These are phyloP conservation scores for Eulemur coronatus DNA, from an alignment of 2,797 vertebrate species.

Conservation along the genomic window DNA sequence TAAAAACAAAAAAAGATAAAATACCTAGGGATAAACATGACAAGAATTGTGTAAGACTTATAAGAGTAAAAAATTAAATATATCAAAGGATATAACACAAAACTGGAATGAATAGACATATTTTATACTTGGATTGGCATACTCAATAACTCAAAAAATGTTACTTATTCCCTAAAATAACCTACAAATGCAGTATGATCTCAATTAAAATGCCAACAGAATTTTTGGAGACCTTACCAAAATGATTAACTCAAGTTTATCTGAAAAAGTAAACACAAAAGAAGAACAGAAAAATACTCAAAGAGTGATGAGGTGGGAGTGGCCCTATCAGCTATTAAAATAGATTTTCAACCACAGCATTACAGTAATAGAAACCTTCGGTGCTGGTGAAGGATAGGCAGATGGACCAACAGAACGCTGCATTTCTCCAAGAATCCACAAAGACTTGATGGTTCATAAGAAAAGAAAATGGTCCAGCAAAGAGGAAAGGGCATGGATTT, in stretches of 20 bases:
- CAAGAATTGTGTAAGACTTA: neutral
- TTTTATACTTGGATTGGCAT: neutral
- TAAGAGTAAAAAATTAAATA: neutral
- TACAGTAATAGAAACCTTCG: neutral
- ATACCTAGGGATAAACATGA: neutral
- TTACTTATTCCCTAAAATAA: neutral
- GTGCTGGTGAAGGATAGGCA: neutral
- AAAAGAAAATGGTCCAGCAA: neutral
- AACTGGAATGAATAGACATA: neutral
- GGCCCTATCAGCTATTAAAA: neutral
- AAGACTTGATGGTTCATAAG: neutral
- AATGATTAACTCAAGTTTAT: slow-evolving; percentile 41
- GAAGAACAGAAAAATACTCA: slow-evolving; percentile 26
- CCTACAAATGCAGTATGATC: neutral
- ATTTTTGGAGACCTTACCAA: neutral
- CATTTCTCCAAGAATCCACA: neutral
- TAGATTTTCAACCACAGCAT: neutral
- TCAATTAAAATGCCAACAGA: slow-evolving; percentile 1
- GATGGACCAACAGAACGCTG: neutral
- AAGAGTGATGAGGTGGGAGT: neutral
- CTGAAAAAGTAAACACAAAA: slow-evolving; percentile 34
- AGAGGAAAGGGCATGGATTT: neutral
- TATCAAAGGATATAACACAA: neutral
- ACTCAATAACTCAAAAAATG: neutral
- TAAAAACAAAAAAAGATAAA: slow-evolving; percentile 13